These are phyloP conservation scores for Oreotragus oreotragus DNA, from an alignment of 2,113 vertebrate genomes.

Conservation along the genomic window DNA sequence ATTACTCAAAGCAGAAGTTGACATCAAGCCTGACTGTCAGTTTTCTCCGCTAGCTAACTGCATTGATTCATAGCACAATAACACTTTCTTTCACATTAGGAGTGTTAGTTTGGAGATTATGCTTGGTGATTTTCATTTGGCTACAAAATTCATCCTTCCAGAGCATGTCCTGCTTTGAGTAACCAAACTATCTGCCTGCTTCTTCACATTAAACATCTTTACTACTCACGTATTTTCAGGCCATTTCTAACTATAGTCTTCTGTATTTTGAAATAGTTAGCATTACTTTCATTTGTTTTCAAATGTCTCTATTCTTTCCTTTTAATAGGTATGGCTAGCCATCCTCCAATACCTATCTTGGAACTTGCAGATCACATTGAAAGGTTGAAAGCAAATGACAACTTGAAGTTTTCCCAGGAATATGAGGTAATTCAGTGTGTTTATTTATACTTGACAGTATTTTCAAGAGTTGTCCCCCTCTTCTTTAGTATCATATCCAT, in stretches of 20 bases:
- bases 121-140: conserved; percentile 90
- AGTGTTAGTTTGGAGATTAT: conserved; percentile 85
- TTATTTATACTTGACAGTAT: neutral
- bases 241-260: conserved; percentile 81
- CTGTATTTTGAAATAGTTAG: conserved; percentile 52
- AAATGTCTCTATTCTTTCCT: conserved; percentile 65
- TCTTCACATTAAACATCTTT: conserved; percentile 84
- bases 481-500: neutral
- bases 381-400: conserved; percentile 98
- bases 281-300: conserved; percentile 57
- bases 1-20: conserved; percentile 90
- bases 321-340: conserved; percentile 95
- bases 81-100: conserved; percentile 88
- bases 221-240: conserved; percentile 84
- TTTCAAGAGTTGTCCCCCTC: neutral
- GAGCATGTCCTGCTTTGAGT: conserved; percentile 98
- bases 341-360: conserved; percentile 96
- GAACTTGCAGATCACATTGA: conserved; percentile 98
- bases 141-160: conserved; percentile 87
- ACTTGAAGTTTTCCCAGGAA: conserved; percentile 99
- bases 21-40: conserved; percentile 83
- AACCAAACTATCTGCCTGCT: conserved; percentile 91
- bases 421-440: conserved; percentile 88
- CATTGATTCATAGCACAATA: conserved; percentile 83
- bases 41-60: conserved; percentile 84